These are phyloP conservation scores for Gortyna flavago DNA, from an alignment of 2,888 invertebrate genomes.

Conservation along the genomic window DNA sequence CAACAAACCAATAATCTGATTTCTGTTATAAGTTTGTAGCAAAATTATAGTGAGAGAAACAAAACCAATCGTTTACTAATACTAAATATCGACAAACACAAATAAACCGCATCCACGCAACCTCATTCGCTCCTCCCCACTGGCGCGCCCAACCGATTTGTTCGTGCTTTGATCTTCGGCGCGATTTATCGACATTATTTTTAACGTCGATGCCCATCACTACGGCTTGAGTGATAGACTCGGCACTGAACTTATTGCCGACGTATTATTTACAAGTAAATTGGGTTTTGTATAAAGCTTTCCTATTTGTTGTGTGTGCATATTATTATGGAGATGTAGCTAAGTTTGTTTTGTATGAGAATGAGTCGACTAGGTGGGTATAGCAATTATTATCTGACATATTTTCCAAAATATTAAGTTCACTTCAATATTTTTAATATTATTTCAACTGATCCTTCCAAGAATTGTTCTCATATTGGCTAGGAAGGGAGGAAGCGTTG, in stretches of 20 bases:
- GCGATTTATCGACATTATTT: slow-evolving; percentile 90
- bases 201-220: slow-evolving; percentile 88
- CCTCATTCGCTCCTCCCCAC: slow-evolving; percentile 58
- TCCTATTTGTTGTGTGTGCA: slow-evolving; percentile 40
- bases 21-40: too few species aligned
- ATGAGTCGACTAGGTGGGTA: not conserved
- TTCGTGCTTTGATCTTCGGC: slow-evolving; percentile 88
- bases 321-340: slow-evolving; percentile 27
- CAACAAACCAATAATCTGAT: not conserved
- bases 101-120: slow-evolving; percentile 70
- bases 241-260: slow-evolving; percentile 72
- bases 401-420: not conserved
- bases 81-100: not conserved
- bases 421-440: not conserved
- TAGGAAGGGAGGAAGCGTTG: not conserved
- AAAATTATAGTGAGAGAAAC: not conserved
- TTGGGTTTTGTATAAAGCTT: slow-evolving; percentile 56
- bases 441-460: not conserved
- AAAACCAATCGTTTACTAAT: not conserved
- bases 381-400: not conserved
- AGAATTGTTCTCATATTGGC: not conserved
- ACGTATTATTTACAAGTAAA: slow-evolving; percentile 68
- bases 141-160: slow-evolving; percentile 85
- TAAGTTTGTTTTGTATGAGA: slow-evolving; percentile 18
- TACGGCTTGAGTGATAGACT: slow-evolving; percentile 83